These are phyloP conservation scores for Pantelozetes paolii DNA, from an alignment of 2,888 invertebrate genomes.

Conservation along the genomic window DNA sequence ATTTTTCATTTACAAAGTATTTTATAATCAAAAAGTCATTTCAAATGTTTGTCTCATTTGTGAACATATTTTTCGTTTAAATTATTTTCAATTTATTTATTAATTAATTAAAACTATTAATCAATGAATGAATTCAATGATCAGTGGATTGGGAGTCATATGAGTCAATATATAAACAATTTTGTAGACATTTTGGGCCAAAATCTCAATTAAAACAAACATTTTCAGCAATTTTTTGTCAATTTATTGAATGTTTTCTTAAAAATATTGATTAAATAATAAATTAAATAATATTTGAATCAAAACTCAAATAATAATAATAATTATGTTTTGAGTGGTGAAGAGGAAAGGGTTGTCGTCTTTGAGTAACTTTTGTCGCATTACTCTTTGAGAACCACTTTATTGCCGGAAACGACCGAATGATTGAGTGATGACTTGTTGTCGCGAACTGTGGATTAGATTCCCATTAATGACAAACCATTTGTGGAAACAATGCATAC, in stretches of 20 bases:
- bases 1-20: too few species aligned
- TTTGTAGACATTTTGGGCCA: too few species aligned
- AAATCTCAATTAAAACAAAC: background rate
- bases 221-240: background rate
- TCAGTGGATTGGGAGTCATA: too few species aligned
- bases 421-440: slow-evolving; percentile 29
- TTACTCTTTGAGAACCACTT: slow-evolving; percentile 16
- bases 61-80: too few species aligned
- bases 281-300: slow-evolving; percentile 13
- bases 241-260: slow-evolving; percentile 7
- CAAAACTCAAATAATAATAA: background rate
- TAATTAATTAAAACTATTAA: too few species aligned
- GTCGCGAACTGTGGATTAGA: background rate
- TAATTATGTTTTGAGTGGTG: background rate
- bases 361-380: background rate
- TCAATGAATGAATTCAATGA: too few species aligned
- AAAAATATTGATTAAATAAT: slow-evolving; percentile 33
- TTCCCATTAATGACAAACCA: background rate
- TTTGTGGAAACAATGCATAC: background rate
- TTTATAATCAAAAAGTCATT: too few species aligned
- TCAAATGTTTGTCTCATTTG: too few species aligned
- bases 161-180: too few species aligned
- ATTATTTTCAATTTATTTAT: too few species aligned
- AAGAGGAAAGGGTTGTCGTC: background rate
- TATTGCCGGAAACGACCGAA: slow-evolving; percentile 22